Conservation (phyloP, 2,113 vertebrate genomes). For the Hyperopisus bebe region DNA sequence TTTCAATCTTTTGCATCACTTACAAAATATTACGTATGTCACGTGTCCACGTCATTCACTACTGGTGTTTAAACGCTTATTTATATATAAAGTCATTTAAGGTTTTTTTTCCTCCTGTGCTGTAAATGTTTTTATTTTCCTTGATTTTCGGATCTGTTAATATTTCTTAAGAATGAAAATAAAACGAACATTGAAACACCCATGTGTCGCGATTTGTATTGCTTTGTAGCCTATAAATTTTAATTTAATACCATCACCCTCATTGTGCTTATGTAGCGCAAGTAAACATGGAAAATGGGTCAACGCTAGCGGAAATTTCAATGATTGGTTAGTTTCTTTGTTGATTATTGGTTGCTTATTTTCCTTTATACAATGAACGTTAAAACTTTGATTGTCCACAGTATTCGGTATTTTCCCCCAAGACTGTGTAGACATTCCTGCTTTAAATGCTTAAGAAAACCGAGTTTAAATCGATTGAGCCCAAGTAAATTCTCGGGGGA, state of each 20-base stretch:
- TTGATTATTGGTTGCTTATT: background rate
- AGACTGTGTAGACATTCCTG: background rate
- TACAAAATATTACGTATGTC: background rate
- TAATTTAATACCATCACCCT: background rate
- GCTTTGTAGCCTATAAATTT: background rate
- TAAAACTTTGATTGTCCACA: background rate
- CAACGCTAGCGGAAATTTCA: background rate
- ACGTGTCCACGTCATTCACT: background rate
- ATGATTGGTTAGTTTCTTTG: background rate
- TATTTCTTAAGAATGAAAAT: slow-evolving; percentile 17
- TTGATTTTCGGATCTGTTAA: background rate
- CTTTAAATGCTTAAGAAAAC: background rate
- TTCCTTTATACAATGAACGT: background rate
- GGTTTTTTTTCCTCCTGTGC: slow-evolving; percentile 8
- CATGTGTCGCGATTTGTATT: background rate
- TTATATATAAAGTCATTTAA: slow-evolving; percentile 16
- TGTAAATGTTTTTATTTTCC: slow-evolving; percentile 18
- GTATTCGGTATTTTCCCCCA: background rate
- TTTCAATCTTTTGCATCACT: slow-evolving; percentile 10
- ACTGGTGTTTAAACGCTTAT: slow-evolving; percentile 10
- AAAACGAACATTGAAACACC: background rate
- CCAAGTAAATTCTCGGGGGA: background rate
- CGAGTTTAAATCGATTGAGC: background rate
- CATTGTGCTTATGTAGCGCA: background rate
- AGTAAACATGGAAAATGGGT: background rate